These are phyloP conservation scores for Catharus bicknelli DNA, from an alignment of 2,113 vertebrate species.

Conservation along the genomic window DNA sequence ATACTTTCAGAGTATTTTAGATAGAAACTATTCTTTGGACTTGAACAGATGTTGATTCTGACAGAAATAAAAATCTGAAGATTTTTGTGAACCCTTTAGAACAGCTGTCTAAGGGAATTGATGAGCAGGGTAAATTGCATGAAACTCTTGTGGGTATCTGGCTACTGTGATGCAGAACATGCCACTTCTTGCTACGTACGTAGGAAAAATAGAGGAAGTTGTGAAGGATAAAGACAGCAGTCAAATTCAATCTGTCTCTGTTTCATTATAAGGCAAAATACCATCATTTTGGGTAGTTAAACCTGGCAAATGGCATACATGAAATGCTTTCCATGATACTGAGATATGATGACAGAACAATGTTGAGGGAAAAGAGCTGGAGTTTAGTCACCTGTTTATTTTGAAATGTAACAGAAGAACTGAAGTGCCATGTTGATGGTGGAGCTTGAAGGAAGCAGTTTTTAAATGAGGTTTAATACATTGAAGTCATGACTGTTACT, in stretches of 20 bases:
- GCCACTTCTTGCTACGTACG: rapidly evolving
- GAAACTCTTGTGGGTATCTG: neutral
- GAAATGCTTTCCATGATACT: neutral
- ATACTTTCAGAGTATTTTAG: neutral
- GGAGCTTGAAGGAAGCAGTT: neutral
- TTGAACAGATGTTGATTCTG: neutral
- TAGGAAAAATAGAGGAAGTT: neutral
- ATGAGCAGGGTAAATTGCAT: slow-evolving; percentile 17
- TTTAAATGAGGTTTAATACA: neutral
- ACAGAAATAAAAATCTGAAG: slow-evolving; percentile 18
- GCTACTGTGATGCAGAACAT: neutral
- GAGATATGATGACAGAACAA: neutral
- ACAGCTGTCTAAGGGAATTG: neutral
- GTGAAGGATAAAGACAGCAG: neutral
- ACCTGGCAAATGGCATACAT: neutral
- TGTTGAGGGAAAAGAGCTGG: neutral
- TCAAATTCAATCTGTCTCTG: neutral
- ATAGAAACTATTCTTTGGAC: slow-evolving; percentile 19
- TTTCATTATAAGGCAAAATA: neutral
- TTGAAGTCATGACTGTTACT: neutral
- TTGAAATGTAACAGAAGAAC: neutral
- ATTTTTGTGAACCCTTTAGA: neutral
- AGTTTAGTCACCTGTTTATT: neutral
- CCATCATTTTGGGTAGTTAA: neutral
- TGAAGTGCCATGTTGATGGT: neutral